A percentile compares a stretch with the other conserved stretches of the same genome.
phyloP scores from a whole-genome alignment of 2,888 invertebrate genomes.

The Lycophotia porphyrea region DNA sequence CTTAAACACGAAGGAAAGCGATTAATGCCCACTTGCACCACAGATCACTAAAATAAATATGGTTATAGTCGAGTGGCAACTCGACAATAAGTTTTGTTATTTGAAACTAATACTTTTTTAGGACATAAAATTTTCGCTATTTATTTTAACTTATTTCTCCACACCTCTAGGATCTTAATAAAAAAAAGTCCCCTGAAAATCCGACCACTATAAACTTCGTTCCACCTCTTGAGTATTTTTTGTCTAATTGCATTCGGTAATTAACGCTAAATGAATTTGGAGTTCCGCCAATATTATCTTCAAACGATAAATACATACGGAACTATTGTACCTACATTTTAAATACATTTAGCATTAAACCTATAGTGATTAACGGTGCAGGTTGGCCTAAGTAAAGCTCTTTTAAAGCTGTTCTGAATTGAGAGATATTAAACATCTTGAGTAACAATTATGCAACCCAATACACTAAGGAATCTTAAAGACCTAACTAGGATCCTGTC shows the following conservation, averaged over 20 bases:
- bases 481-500: constrained; percentile 6
- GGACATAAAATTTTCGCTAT: no score
- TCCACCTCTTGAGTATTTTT: no score
- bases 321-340: no score
- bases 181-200: no score
- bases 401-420: neutral
- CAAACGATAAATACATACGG: neutral
- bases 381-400: neutral
- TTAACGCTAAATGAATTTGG: neutral
- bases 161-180: no score
- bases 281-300: neutral
- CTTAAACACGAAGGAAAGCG: no score
- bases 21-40: neutral
- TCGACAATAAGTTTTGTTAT: no score
- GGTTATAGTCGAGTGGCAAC: no score
- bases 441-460: neutral
- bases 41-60: neutral
- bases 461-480: constrained; percentile 22
- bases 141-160: no score
- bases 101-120: no score
- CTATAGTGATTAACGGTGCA: neutral
- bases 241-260: no score
- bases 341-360: neutral
- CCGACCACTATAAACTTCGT: no score
- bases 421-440: neutral